A percentile compares a stretch with the other conserved stretches of the same genome.
These are phyloP conservation scores for Patiria pectinifera DNA, from an alignment of 53 echinoderm and acorn worm genomes.

Conservation along the genomic window DNA sequence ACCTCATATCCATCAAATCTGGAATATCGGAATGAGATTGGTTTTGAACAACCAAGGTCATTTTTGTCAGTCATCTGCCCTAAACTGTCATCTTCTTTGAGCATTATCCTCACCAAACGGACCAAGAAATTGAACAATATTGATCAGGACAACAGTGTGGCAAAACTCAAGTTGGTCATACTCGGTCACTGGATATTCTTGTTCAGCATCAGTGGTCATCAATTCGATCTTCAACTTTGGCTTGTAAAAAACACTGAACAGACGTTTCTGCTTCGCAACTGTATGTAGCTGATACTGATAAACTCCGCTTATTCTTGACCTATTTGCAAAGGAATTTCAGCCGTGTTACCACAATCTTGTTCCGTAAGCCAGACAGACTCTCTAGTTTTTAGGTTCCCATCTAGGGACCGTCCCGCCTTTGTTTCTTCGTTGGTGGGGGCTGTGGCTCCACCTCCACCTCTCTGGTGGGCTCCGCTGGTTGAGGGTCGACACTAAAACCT, in stretches of 20 bases:
- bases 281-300: neutral
- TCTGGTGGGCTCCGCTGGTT: neutral
- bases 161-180: no score
- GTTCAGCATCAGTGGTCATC: no score
- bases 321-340: neutral
- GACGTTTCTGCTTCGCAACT: no score
- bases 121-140: neutral
- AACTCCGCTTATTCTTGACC: neutral
- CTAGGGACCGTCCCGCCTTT: conserved; percentile 11
- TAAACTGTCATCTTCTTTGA: neutral
- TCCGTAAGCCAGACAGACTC: neutral
- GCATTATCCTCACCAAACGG: neutral
- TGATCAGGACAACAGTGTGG: no score
- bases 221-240: no score
- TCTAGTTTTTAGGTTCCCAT: neutral
- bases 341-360: neutral
- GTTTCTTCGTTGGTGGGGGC: conserved; percentile 68
- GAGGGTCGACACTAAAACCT: conserved; percentile 72
- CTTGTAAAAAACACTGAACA: no score
- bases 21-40: neutral
- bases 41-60: neutral
- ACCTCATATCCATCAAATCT: no score
- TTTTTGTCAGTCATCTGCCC: neutral
- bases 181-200: no score
- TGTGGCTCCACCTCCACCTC: neutral